These are phyloP conservation scores for Penelope pileata DNA, from an alignment of 2,113 vertebrate species.

Conservation along the genomic window DNA sequence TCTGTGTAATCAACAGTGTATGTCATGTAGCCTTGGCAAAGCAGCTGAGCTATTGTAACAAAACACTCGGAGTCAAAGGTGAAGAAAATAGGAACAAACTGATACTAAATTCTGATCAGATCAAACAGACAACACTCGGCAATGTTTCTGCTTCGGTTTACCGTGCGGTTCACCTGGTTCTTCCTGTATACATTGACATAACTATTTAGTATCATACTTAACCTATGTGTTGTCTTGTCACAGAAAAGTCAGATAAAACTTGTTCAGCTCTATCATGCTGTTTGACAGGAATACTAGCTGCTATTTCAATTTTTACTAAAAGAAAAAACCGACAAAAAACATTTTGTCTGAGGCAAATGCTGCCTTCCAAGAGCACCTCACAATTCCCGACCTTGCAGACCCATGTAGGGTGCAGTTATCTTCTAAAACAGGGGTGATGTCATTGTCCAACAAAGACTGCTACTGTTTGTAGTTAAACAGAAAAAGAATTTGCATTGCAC, in stretches of 20 bases:
- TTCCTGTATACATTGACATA: neutral
- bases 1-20: constrained; percentile 56
- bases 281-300: constrained; percentile 32
- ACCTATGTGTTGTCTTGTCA: neutral
- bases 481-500: neutral
- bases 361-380: constrained; percentile 33
- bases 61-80: constrained; percentile 17
- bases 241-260: neutral
- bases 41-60: constrained; percentile 54
- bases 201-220: neutral
- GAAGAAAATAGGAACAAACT: constrained; percentile 21
- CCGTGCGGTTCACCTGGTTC: neutral
- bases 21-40: constrained; percentile 52
- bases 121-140: neutral
- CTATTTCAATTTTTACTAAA: constrained; percentile 26
- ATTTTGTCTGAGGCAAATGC: constrained; percentile 34
- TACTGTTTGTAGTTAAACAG: neutral
- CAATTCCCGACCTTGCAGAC: neutral
- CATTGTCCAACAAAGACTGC: neutral
- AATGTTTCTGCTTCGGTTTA: neutral
- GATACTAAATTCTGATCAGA: neutral
- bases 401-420: neutral
- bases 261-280: neutral
- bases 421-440: neutral
- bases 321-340: neutral